Conservation (phyloP, 2,797 vertebrate genomes). For the Acipenser ruthenus region DNA sequence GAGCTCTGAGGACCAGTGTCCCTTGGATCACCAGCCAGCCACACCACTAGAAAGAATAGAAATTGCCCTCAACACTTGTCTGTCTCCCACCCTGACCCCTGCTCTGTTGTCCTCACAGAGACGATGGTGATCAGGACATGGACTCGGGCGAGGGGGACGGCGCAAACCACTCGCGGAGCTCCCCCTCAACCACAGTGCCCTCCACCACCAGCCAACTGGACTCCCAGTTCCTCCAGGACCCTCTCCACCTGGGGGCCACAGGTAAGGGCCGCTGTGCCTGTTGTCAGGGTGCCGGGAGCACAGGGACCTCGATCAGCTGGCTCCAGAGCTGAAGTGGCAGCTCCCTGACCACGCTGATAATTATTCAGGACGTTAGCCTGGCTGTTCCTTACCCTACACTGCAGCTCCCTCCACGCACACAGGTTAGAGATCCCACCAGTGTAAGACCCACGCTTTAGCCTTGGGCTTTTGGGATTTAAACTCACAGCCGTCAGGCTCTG, state of each 20-base stretch:
- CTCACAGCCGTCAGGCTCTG: neutral
- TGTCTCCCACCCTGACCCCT: neutral
- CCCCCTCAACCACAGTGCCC: conserved; percentile 47
- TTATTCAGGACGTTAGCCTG: neutral
- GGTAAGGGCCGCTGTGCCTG: conserved; percentile 44
- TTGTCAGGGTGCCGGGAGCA: neutral
- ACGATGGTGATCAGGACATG: conserved; percentile 74
- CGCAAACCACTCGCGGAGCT: conserved; percentile 45
- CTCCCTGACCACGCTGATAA: no score
- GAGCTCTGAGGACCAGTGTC: no score
- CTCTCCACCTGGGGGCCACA: conserved; percentile 53
- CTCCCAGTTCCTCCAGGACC: conserved; percentile 51
- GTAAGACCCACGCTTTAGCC: neutral
- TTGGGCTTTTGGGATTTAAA: neutral
- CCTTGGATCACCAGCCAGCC: neutral
- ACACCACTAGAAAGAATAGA: neutral
- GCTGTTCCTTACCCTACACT: neutral
- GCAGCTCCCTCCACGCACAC: neutral
- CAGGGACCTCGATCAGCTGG: neutral
- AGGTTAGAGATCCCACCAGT: neutral
- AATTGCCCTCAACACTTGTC: neutral
- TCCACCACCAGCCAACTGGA: conserved; percentile 48
- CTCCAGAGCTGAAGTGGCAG: neutral
- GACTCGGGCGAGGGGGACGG: conserved; percentile 68
- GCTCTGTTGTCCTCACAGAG: conserved; percentile 48